A percentile compares a stretch with the other conserved stretches of the same genome.
phyloP scores from a whole-genome alignment of 2,797 vertebrate genomes.

The Halcyon leucocephala region DNA sequence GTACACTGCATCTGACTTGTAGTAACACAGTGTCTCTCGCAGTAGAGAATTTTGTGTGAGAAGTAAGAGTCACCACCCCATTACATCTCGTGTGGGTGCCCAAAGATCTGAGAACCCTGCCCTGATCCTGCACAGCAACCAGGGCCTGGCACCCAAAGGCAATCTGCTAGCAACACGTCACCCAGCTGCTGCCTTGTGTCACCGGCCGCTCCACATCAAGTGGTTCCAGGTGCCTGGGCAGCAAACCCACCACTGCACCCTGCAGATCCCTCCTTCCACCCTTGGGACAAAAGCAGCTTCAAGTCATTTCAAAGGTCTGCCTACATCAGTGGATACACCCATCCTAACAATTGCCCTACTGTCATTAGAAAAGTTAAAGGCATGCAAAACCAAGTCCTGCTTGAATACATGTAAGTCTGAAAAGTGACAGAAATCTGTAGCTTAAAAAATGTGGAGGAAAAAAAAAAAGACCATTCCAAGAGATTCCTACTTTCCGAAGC shows the following conservation, averaged over 20 bases:
- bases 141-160: neutral
- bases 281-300: neutral
- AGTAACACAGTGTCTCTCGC: neutral
- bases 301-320: neutral
- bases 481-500: neutral
- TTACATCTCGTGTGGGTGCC: neutral
- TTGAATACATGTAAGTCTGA: rapidly evolving
- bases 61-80: neutral
- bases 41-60: rapidly evolving
- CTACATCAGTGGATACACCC: neutral
- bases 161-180: neutral
- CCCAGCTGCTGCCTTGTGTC: neutral
- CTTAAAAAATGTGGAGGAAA: neutral
- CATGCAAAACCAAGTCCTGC: neutral
- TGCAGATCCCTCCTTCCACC: neutral
- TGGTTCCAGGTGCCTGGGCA: rapidly evolving
- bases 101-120: neutral
- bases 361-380: neutral
- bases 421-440: neutral
- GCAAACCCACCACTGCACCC: neutral
- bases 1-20: neutral
- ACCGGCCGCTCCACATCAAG: neutral
- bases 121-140: neutral
- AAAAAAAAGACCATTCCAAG: neutral
- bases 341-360: neutral